These are phyloP conservation scores for Mus caroli DNA, from an alignment of 2,797 vertebrate genomes.

Conservation along the genomic window DNA sequence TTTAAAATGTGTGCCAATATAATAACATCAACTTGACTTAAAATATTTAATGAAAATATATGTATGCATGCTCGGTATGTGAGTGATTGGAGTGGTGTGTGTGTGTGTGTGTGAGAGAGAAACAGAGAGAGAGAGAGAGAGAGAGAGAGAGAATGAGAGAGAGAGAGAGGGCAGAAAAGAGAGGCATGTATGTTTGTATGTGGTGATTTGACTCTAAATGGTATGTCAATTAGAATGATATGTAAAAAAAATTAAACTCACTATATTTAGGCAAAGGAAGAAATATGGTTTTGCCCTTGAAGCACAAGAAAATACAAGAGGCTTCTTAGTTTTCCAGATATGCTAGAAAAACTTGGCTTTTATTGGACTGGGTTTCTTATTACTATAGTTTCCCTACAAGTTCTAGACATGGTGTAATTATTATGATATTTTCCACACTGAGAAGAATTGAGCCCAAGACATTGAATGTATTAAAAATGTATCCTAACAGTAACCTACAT, in stretches of 20 bases:
- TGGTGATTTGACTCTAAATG: background rate
- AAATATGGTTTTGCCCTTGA: background rate
- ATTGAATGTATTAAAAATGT: background rate
- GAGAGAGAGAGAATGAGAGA: background rate
- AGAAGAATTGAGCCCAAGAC: background rate
- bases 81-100: background rate
- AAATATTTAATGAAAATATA: background rate
- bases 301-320: background rate
- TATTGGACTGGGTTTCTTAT: background rate
- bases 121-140: background rate
- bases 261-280: background rate
- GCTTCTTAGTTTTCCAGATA: background rate
- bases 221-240: background rate
- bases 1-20: background rate
- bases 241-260: background rate
- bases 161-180: background rate
- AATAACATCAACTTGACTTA: background rate
- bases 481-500: background rate
- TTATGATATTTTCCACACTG: background rate
- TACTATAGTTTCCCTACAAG: background rate
- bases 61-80: background rate
- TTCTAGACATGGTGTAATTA: background rate
- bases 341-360: background rate
- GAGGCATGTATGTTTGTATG: background rate
- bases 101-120: background rate